Evolutionary conservation across 2,113 vertebrate species (phyloP), one percentile per base, ranked within the genome.

Genomic region (Anolis carolinensis): DNA sequence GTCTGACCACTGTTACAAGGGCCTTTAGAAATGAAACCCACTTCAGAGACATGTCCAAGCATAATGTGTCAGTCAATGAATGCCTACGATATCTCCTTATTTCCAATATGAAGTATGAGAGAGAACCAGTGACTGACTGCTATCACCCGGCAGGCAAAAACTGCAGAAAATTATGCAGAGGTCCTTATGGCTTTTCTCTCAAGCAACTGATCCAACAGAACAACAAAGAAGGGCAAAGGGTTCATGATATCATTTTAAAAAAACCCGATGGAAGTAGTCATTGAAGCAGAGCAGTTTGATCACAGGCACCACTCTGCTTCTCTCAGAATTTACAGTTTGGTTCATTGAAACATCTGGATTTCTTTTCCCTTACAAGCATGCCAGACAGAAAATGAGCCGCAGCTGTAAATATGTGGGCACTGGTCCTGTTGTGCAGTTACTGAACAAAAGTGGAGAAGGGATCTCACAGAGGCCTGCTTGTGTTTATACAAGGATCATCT

Each of bases 301-400:
- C 34, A 86, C 11, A 73, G 73, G 67, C 39, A 75, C 39, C 30
- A 30, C 18, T 71, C 34, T 76, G 32, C 34, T 21, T 32, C n/a
- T 50, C 70, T 67, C 44, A n/a, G 32, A 68, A 67, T 67, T 73
- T 67, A 67, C 48, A 84, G 25, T 50, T 65, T 39, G 32, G 36
- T 36, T 55, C 52, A 62, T 73, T n/a, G 34, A 32, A 75, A 32
- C 62, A 81, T 59, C 48, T 76, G 81, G 74, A 83, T 48, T n/a
- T 48, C 74, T 78, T 84, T 73, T 72, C 62, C 68, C 62, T 36
- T 25, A 34, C 39, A 52, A 79, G 52, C 11, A 44, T 55, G 18
- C 77, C 36, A 63, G 30, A 32, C 5, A 73, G 77, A 80, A 79
- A 80, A 86, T 73, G 68, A 80, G 59, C 39, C 52, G 72, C 84